Conservation (phyloP, 2,888 invertebrate species). For the Peribatodes rhomboidaria region DNA sequence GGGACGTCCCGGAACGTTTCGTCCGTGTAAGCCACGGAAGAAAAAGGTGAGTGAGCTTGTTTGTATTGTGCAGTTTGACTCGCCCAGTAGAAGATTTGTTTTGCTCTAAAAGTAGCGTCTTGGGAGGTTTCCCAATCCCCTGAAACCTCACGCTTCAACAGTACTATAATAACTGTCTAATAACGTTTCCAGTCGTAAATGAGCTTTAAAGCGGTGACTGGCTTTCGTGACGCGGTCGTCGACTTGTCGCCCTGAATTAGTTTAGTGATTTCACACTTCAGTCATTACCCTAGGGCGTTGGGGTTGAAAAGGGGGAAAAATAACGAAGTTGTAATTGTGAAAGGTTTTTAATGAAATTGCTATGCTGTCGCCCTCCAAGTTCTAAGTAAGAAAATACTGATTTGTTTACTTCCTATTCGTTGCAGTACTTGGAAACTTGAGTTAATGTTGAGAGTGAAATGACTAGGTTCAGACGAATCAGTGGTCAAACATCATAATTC, state of each 20-base stretch:
- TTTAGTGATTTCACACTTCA: constrained; percentile 23
- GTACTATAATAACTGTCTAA: background rate
- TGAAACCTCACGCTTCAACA: too few species aligned
- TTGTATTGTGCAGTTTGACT: too few species aligned
- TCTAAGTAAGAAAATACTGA: background rate
- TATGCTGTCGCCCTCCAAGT: background rate
- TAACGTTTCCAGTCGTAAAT: constrained; percentile 17
- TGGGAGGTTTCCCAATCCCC: too few species aligned
- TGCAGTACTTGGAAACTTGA: too few species aligned
- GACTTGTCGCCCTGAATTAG: constrained; percentile 22
- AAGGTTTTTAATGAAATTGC: background rate
- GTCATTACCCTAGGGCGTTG: constrained; percentile 17
- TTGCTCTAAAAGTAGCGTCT: too few species aligned
- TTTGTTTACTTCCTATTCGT: background rate
- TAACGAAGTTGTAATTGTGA: background rate
- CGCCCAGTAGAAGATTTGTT: too few species aligned
- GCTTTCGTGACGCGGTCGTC: constrained; percentile 9
- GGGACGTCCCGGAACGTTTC: too few species aligned
- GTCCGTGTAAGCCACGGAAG: too few species aligned
- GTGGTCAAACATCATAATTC: too few species aligned
- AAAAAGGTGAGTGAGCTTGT: too few species aligned
- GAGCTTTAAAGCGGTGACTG: constrained; percentile 18
- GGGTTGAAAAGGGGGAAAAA: constrained; percentile 9
- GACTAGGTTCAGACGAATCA: too few species aligned
- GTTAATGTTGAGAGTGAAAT: too few species aligned